Percentiles rank a stretch among this genome's conserved stretches.
Evolutionary conservation across 1,140 invertebrate species (phyloP).

Genomic region (Oncopodura yosiiana): DNA sequence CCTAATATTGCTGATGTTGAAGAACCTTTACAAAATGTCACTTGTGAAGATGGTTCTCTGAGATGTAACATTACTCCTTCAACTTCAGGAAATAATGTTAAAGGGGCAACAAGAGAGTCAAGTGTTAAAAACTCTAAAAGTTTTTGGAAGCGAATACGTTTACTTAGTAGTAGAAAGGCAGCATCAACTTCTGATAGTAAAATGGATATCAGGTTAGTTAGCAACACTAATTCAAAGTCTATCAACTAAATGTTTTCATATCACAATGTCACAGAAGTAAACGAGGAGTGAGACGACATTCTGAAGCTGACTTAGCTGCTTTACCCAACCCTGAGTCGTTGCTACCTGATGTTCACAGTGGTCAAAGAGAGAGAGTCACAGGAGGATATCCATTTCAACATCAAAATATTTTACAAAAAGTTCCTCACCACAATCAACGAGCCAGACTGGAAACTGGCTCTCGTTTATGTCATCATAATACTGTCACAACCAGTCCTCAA

Average conservation of each 20-base stretch:
- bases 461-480: constrained; percentile 29
- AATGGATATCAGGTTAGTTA: too few species aligned
- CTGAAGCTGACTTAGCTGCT: constrained; percentile 35
- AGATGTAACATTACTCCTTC: neutral
- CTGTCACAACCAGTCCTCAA: constrained; percentile 27
- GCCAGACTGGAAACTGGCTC: constrained; percentile 23
- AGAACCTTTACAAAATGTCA: neutral
- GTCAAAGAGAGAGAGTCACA: too few species aligned
- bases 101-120: too few species aligned
- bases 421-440: neutral
- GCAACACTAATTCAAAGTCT: too few species aligned
- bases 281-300: constrained; percentile 52
- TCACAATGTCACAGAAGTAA: constrained; percentile 34
- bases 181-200: too few species aligned
- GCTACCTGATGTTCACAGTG: too few species aligned
- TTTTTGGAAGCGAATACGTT: constrained; percentile 3
- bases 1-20: neutral
- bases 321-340: too few species aligned
- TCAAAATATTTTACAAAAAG: too few species aligned
- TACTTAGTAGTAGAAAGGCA: too few species aligned
- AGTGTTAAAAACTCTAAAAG: neutral
- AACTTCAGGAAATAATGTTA: too few species aligned
- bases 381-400: too few species aligned
- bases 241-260: too few species aligned
- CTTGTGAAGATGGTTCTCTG: neutral